A percentile compares a stretch with the other conserved stretches of the same genome.
phyloP scores from a whole-genome alignment of 35 echinoderm and acorn worm species.

The Apostichopus japonicus region DNA sequence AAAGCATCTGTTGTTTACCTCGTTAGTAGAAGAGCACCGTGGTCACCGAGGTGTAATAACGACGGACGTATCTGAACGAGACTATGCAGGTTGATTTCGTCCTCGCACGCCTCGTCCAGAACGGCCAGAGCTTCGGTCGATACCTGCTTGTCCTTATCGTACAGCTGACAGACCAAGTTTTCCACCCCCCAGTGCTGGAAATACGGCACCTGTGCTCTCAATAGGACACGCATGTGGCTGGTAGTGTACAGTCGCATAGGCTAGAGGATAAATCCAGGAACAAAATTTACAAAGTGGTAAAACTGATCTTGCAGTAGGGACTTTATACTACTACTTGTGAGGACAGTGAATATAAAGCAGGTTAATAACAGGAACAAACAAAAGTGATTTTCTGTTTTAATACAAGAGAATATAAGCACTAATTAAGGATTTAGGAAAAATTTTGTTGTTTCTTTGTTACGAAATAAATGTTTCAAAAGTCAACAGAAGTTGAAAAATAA shows the following conservation, averaged over 20 bases:
- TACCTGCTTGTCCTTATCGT: constrained; percentile 77
- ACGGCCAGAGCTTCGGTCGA: constrained; percentile 75
- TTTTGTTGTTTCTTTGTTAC: too few relatives aligned
- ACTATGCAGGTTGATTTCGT: constrained; percentile 82
- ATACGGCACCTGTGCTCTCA: constrained; percentile 82
- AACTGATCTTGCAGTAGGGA: too few relatives aligned
- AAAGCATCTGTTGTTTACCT: constrained; percentile 46
- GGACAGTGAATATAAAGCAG: too few relatives aligned
- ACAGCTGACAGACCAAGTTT: constrained; percentile 80
- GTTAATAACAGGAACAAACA: too few relatives aligned
- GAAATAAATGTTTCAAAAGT: too few relatives aligned
- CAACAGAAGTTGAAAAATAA: too few relatives aligned
- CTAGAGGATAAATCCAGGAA: constrained; percentile 8
- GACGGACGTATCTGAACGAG: constrained; percentile 89
- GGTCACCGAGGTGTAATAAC: constrained; percentile 91
- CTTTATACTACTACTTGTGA: too few relatives aligned
- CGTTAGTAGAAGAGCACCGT: constrained; percentile 75
- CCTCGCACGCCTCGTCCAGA: constrained; percentile 95
- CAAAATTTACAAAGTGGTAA: too few relatives aligned
- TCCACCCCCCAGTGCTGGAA: constrained; percentile 96
- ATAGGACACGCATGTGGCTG: constrained; percentile 80
- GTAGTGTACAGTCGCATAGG: constrained; percentile 84
- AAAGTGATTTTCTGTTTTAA: too few relatives aligned
- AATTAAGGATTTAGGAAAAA: too few relatives aligned
- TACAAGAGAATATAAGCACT: too few relatives aligned